These are phyloP conservation scores for Lepidothrix coronata DNA, from an alignment of 2,113 vertebrate genomes.

Conservation along the genomic window DNA sequence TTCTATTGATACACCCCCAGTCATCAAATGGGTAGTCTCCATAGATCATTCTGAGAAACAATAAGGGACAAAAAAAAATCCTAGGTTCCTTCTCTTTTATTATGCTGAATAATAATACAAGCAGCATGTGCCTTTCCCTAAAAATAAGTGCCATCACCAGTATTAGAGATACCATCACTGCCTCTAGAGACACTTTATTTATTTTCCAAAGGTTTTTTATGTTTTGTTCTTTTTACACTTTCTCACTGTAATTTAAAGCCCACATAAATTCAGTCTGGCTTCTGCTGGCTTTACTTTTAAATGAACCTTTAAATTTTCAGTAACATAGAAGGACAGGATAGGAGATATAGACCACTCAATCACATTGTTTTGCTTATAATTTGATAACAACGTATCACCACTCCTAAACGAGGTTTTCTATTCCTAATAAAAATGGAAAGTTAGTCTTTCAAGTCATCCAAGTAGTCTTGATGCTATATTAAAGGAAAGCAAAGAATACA, in stretches of 20 bases:
- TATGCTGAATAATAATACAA: neutral
- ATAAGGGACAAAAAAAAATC: neutral
- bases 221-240: neutral
- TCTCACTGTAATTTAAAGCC: neutral
- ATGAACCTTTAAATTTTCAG: neutral
- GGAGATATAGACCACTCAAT: neutral
- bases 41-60: neutral
- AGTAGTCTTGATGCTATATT: neutral
- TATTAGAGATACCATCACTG: neutral
- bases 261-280: neutral
- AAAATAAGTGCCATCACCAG: neutral
- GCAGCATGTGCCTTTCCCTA: neutral
- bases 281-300: neutral
- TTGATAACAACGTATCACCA: neutral
- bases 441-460: neutral
- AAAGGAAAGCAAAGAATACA: neutral
- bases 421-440: neutral
- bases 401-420: neutral
- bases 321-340: neutral
- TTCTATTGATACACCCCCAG: neutral
- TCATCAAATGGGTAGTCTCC: neutral
- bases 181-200: neutral
- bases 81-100: neutral
- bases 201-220: neutral
- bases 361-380: neutral